These are phyloP conservation scores for Dasysyrphus tricinctus DNA, from an alignment of 2,888 invertebrate species.

Conservation along the genomic window DNA sequence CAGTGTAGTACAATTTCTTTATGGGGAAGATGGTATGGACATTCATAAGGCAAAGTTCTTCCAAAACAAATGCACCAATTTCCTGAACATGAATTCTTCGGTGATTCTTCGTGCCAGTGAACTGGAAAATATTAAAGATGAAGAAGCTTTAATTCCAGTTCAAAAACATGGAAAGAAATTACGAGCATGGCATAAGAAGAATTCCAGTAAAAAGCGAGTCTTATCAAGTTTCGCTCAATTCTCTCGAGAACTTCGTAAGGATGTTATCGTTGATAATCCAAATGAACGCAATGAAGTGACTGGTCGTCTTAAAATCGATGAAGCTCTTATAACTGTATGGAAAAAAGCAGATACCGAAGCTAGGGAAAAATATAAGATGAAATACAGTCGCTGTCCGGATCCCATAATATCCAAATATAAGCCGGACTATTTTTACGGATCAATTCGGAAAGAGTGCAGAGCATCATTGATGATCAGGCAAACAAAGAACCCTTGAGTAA, in stretches of 20 bases:
- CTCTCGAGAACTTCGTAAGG: slow-evolving; percentile 84
- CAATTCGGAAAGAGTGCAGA: slow-evolving; percentile 92
- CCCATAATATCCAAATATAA: slow-evolving; percentile 89
- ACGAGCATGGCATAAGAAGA: slow-evolving; percentile 86
- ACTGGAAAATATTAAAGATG: slow-evolving; percentile 86
- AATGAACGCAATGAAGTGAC: slow-evolving; percentile 84
- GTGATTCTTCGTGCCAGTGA: slow-evolving; percentile 86
- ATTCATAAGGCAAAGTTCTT: slow-evolving; percentile 94
- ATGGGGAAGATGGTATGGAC: slow-evolving; percentile 97
- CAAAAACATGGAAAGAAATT: slow-evolving; percentile 86
- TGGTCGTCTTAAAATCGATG: slow-evolving; percentile 86
- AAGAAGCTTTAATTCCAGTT: slow-evolving; percentile 84
- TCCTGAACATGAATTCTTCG: slow-evolving; percentile 91
- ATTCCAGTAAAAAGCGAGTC: slow-evolving; percentile 84
- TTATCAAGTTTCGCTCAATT: slow-evolving; percentile 86
- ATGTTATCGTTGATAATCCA: slow-evolving; percentile 83
- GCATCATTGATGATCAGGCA: slow-evolving; percentile 87
- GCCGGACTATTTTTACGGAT: slow-evolving; percentile 91
- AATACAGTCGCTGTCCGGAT: slow-evolving; percentile 87
- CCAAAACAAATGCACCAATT: slow-evolving; percentile 89
- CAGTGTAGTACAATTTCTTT: slow-evolving; percentile 95
- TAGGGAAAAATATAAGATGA: slow-evolving; percentile 83
- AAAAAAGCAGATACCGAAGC: slow-evolving; percentile 85
- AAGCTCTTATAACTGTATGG: slow-evolving; percentile 88
- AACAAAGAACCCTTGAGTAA: slow-evolving; percentile 83